A percentile compares a stretch with the other conserved stretches of the same genome.
Conservation (phyloP, 2,888 invertebrate genomes). For the Oscheius onirici region DNA sequence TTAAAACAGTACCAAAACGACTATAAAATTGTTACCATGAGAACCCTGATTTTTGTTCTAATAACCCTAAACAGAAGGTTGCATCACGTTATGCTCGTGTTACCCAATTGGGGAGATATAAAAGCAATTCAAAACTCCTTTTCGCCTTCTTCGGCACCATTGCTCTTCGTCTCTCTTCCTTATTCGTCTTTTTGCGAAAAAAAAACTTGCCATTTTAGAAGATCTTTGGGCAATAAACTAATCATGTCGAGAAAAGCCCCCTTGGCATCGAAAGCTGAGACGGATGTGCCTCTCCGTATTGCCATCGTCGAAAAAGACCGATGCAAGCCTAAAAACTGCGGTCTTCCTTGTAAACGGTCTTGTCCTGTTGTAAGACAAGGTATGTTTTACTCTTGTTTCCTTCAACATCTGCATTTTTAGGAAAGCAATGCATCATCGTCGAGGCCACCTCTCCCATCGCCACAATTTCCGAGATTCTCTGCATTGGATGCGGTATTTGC, state of each 20-base stretch:
- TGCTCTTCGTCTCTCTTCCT: neutral
- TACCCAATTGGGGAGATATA: neutral
- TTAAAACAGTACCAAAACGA: too few species aligned
- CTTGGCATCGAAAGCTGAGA: constrained; percentile 46
- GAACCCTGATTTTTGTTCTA: neutral
- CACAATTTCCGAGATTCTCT: constrained; percentile 88
- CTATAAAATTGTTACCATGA: too few species aligned
- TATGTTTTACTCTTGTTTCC: constrained; percentile 35
- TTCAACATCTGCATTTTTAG: constrained; percentile 65
- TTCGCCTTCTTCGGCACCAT: neutral
- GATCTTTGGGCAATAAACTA: neutral
- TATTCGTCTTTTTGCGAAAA: neutral
- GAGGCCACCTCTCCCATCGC: constrained; percentile 94
- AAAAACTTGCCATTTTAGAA: too few species aligned
- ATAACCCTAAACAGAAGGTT: neutral
- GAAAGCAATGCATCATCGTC: constrained; percentile 96
- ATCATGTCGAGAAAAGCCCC: constrained; percentile 36
- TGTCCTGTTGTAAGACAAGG: constrained; percentile 99
- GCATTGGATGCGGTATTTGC: constrained; percentile 58
- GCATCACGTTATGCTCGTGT: neutral
- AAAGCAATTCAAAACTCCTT: neutral
- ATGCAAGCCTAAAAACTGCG: constrained; percentile 98
- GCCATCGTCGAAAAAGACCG: constrained; percentile 79
- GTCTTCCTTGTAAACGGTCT: constrained; percentile 97
- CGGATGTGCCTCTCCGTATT: constrained; percentile 59